Evolutionary conservation across 2,888 invertebrate genomes (phyloP).

Genomic region (Melolontha melolontha): DNA sequence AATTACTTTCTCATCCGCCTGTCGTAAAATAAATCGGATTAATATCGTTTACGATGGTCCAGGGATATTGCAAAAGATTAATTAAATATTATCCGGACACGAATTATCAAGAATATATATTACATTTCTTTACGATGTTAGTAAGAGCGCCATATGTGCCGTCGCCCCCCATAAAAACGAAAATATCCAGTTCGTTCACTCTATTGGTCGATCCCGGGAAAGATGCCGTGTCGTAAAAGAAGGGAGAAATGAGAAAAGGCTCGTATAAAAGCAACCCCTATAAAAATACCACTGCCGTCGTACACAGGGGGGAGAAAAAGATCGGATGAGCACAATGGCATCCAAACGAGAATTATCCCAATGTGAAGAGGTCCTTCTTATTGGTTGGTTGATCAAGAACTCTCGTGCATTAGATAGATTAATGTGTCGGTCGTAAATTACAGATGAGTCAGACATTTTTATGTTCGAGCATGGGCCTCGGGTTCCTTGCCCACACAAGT

Average conservation of each 20-base stretch:
- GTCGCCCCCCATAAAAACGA: slow-evolving; percentile 43
- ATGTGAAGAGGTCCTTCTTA: slow-evolving; percentile 36
- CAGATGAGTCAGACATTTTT: slow-evolving; percentile 42
- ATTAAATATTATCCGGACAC: slow-evolving; percentile 32
- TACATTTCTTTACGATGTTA: slow-evolving; percentile 40
- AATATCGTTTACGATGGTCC: slow-evolving; percentile 32
- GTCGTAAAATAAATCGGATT: slow-evolving; percentile 33
- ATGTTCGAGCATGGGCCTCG: slow-evolving; percentile 35
- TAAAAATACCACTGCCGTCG: slow-evolving; percentile 33
- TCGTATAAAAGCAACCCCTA: slow-evolving; percentile 42
- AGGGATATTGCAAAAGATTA: slow-evolving; percentile 32
- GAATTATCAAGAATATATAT: slow-evolving; percentile 42
- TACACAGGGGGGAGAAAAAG: slow-evolving; percentile 25
- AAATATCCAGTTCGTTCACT: slow-evolving; percentile 41
- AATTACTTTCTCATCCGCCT: slow-evolving; percentile 13
- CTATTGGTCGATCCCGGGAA: slow-evolving; percentile 43
- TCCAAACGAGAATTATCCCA: slow-evolving; percentile 31
- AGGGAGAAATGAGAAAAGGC: slow-evolving; percentile 40
- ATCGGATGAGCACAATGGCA: slow-evolving; percentile 31
- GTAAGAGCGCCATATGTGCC: slow-evolving; percentile 49
- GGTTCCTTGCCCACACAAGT: slow-evolving; percentile 18
- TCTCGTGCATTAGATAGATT: slow-evolving; percentile 37
- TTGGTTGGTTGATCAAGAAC: slow-evolving; percentile 38
- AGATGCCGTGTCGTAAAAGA: slow-evolving; percentile 38
- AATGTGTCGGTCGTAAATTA: slow-evolving; percentile 40